These are phyloP conservation scores for Lutjanus argentimaculatus DNA, from an alignment of 2,797 vertebrate genomes.

Conservation along the genomic window DNA sequence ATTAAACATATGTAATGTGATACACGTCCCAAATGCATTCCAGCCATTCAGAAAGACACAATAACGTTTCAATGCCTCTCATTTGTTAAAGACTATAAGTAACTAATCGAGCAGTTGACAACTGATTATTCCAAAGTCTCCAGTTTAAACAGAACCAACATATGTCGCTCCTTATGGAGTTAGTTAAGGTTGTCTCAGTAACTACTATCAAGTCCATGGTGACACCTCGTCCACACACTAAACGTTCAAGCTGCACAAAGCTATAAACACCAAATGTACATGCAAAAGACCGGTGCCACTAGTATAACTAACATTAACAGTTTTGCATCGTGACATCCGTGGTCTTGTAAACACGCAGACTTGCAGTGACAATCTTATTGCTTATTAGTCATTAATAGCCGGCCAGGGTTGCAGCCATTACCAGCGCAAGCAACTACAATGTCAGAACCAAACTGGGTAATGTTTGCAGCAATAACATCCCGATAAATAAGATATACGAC, in stretches of 20 bases:
- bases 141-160: not conserved
- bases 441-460: slow-evolving; percentile 40
- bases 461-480: slow-evolving; percentile 23
- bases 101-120: slow-evolving; percentile 11
- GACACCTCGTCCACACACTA: not conserved
- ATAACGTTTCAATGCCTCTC: slow-evolving; percentile 2
- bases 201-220: not conserved
- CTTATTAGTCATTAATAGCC: slow-evolving; percentile 35
- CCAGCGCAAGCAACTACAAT: slow-evolving; percentile 45
- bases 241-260: not conserved
- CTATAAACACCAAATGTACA: not conserved
- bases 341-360: not conserved
- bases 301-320: not conserved
- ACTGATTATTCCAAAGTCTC: not conserved
- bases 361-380: slow-evolving; percentile 21
- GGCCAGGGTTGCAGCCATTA: slow-evolving; percentile 51
- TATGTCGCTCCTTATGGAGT: not conserved
- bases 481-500: slow-evolving; percentile 4
- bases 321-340: not conserved
- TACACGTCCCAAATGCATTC: slow-evolving; percentile 11
- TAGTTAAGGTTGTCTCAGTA: not conserved
- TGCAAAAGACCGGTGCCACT: not conserved
- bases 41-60: slow-evolving; percentile 16
- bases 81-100: not conserved
- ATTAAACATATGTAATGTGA: not conserved